Evolutionary conservation across 2,113 vertebrate species (phyloP).

Genomic region (Sylvia atricapilla): DNA sequence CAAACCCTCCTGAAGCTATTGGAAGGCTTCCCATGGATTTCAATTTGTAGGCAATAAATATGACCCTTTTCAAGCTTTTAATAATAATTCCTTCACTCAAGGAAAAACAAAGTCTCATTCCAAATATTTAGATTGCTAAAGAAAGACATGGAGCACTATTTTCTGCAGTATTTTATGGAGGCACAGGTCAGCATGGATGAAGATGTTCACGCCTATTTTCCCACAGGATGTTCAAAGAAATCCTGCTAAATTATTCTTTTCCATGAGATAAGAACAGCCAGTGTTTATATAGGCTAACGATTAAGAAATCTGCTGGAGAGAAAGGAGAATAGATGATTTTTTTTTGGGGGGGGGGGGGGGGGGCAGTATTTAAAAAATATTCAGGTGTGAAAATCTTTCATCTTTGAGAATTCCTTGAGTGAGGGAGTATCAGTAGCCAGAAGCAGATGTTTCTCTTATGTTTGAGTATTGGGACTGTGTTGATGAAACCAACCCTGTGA

Average conservation of each 20-base stretch:
- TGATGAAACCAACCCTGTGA: rapidly evolving
- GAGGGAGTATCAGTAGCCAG: not conserved
- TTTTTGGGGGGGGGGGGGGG: rapidly evolving
- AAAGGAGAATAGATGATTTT: not conserved
- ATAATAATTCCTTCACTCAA: not conserved
- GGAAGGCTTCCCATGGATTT: not conserved
- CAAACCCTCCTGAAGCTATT: not conserved
- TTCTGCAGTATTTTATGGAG: conserved; percentile 12
- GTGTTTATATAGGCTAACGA: not conserved
- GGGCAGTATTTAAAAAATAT: not conserved
- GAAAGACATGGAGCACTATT: conserved; percentile 18
- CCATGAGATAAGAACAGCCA: not conserved
- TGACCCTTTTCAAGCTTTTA: not conserved
- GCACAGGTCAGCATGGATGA: not conserved
- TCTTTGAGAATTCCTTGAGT: not conserved
- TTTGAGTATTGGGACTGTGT: not conserved
- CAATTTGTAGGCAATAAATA: not conserved
- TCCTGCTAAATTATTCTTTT: not conserved
- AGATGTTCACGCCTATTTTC: conserved; percentile 7
- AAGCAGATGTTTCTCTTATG: not conserved
- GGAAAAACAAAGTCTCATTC: not conserved
- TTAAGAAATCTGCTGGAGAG: not conserved
- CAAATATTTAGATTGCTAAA: conserved; percentile 49
- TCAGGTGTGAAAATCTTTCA: not conserved
- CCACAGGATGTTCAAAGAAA: conserved; percentile 12